Percentiles rank a stretch among this genome's conserved stretches.
phyloP scores from a whole-genome alignment of 2,888 invertebrate species.

The Ormia ochracea region DNA sequence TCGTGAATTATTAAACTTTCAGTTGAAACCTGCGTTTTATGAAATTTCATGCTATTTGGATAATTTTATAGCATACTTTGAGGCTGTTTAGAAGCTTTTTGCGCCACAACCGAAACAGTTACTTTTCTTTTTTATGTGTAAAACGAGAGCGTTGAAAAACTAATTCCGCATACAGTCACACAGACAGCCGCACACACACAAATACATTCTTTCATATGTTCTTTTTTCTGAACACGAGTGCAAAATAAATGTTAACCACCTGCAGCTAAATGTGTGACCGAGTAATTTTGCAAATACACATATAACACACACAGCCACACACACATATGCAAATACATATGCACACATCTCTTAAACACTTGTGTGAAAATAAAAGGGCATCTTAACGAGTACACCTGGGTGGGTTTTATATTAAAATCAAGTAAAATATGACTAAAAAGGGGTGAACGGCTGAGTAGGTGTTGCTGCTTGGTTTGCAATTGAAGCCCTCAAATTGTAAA shows the following conservation, averaged over 20 bases:
- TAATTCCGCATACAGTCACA: too few species aligned
- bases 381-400: background rate
- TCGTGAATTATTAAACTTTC: background rate
- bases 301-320: background rate
- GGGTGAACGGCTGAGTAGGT: background rate
- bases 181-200: too few species aligned
- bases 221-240: background rate
- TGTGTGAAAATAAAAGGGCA: too few species aligned
- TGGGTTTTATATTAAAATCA: background rate
- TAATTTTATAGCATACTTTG: background rate
- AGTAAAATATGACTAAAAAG: background rate
- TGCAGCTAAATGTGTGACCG: constrained; percentile 33
- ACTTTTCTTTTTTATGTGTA: constrained; percentile 11
- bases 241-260: constrained; percentile 25
- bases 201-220: background rate
- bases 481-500: constrained; percentile 21
- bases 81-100: constrained; percentile 8
- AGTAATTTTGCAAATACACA: constrained; percentile 11
- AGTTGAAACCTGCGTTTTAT: background rate
- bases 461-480: background rate
- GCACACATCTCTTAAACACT: background rate
- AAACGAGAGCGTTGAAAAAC: background rate
- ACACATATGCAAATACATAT: background rate
- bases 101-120: background rate
- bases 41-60: background rate